Conservation (phyloP, 2,888 invertebrate species). For the Parelbella ahira region DNA sequence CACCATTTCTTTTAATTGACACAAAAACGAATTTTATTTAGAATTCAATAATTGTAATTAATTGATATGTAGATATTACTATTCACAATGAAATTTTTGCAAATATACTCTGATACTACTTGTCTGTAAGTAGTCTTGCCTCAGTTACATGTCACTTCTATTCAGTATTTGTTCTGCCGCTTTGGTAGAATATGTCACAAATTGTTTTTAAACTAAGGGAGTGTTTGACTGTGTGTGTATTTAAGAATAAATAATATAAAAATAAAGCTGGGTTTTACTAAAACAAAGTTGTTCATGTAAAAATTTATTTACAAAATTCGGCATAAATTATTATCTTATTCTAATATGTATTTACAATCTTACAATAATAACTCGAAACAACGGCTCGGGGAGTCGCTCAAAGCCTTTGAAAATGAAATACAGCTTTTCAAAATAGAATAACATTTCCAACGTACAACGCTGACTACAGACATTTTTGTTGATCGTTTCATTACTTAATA, state of each 20-base stretch:
- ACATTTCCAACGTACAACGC: conserved; percentile 1
- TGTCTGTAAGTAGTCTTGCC: too few relatives aligned
- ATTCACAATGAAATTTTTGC: too few relatives aligned
- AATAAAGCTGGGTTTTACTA: conserved; percentile 13
- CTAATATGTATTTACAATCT: conserved; percentile 76
- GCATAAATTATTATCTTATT: conserved; percentile 71
- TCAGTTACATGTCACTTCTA: neutral
- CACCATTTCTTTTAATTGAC: too few relatives aligned
- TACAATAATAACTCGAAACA: conserved; percentile 40
- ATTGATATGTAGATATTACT: too few relatives aligned
- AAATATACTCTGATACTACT: too few relatives aligned
- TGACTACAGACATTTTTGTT: conserved; percentile 25
- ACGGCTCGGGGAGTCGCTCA: conserved; percentile 17
- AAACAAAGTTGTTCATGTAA: conserved; percentile 28
- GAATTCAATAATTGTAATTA: too few relatives aligned
- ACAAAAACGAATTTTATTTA: too few relatives aligned
- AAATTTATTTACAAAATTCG: conserved; percentile 72
- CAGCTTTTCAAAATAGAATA: conserved; percentile 13
- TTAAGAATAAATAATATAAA: conserved; percentile 16
- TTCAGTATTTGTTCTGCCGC: conserved; percentile 2
- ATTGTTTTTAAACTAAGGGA: conserved; percentile 33
- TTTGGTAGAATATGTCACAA: conserved; percentile 14
- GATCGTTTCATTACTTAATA: too few relatives aligned
- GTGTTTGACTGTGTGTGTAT: conserved; percentile 36
- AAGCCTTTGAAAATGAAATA: conserved; percentile 12